Evolutionary conservation across 2,797 vertebrate genomes (phyloP), one percentile per base, ranked within the genome.

Genomic region (Lithobates pipiens): DNA sequence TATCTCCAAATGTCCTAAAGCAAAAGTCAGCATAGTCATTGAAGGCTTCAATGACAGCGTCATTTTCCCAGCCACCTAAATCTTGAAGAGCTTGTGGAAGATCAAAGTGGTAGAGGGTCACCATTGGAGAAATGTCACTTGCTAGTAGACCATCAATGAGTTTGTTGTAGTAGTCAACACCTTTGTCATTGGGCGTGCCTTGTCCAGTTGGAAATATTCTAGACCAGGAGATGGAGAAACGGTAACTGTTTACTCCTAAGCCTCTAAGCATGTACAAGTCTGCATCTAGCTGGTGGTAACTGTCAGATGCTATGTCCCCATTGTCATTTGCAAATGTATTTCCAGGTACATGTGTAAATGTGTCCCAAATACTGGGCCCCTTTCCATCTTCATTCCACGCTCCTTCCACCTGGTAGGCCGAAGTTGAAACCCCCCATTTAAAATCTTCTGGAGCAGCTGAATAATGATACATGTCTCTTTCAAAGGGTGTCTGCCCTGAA

Each of bases 221-320:
- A 91, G 98, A 88, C 98, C 98, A 99, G 61, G 98, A 97, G 72
- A 99, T 82, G n/a, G 98, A 99, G 86, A 99, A 98, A 67, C 89
- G 92, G 80, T 99, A 99, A 2, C 94, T 93, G 25, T 95, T 97
- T 3, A 97, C 96, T 3, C 91, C 94, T 78, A 99, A 86, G 42
- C 95, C 94, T 84, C 94, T 94, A 74, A 99, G 92, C 93, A 97
- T 94, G 83, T 96, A 96, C 65, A 99, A 89, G 88, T 99, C 98
- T 34, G 96, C 96, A 68, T 97, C 94, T 78, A 96, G 74, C 85
- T 93, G 95, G 84, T 96, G 78, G 87, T 99, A 99, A 88, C 98
- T 99, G 89, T 99, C 95, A 91, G 97, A 98, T 36, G 98, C 96
- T 57, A 95, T 46, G 83, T 97, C 91, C 84, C 96, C 98, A 0